phyloP scores from a whole-genome alignment of 2,888 invertebrate genomes.

The Hemicrepidius hirtus region DNA sequence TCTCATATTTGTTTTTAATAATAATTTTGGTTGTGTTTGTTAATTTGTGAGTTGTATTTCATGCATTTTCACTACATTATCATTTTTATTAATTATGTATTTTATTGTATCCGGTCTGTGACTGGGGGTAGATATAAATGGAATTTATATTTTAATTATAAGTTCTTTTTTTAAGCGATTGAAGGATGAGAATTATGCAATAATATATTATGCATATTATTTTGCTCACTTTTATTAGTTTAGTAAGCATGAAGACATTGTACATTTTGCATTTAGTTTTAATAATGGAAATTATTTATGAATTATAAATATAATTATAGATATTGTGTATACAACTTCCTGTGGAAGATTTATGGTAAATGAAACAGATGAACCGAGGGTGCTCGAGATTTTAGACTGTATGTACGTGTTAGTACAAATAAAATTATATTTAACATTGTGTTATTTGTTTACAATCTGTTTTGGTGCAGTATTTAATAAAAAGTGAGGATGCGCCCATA shows the following conservation, averaged over 20 bases:
- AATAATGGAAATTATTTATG: not conserved
- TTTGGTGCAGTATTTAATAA: too few relatives aligned
- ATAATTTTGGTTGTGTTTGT: not conserved
- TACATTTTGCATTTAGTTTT: constrained; percentile 30
- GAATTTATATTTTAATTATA: not conserved
- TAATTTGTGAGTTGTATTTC: constrained; percentile 12
- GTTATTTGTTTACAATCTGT: not conserved
- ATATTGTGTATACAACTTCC: not conserved
- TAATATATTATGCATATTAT: not conserved
- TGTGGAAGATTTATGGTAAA: not conserved
- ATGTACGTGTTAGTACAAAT: constrained; percentile 23
- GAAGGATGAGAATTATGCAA: not conserved
- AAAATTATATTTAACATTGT: constrained; percentile 7
- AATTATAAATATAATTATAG: constrained; percentile 2
- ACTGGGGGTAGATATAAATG: not conserved
- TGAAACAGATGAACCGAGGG: not conserved
- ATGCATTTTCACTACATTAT: not conserved
- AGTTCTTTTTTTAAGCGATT: not conserved
- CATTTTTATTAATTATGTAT: not conserved
- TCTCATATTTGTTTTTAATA: too few relatives aligned
- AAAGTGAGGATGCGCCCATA: too few relatives aligned
- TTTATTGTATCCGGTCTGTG: not conserved
- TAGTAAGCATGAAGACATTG: constrained; percentile 1
- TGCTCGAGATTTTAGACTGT: constrained; percentile 32
- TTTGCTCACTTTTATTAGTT: not conserved